Conservation (phyloP, 2,888 invertebrate species). For the Ochropacha duplaris region DNA sequence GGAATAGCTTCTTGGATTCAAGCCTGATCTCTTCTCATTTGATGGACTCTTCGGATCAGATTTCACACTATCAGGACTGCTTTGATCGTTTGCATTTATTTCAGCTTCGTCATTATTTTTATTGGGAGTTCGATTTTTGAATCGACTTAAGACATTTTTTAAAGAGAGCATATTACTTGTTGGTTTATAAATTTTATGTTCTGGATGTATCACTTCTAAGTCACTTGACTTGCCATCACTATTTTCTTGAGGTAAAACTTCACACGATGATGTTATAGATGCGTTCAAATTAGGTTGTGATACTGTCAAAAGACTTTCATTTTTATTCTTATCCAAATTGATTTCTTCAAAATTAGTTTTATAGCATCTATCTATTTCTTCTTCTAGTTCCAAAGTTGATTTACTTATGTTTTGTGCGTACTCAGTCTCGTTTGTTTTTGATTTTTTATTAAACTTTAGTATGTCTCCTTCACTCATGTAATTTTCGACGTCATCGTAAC, state of each 20-base stretch:
- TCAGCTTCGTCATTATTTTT: constrained; percentile 64
- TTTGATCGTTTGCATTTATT: constrained; percentile 72
- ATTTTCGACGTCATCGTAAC: constrained; percentile 86
- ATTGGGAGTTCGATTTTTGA: constrained; percentile 70
- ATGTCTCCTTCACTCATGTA: constrained; percentile 76
- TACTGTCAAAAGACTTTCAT: constrained; percentile 56
- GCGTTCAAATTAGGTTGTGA: constrained; percentile 75
- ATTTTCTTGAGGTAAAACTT: constrained; percentile 72
- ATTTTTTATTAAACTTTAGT: constrained; percentile 67
- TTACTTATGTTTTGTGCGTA: constrained; percentile 69
- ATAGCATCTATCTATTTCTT: constrained; percentile 78
- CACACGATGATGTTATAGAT: constrained; percentile 82
- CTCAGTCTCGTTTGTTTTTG: constrained; percentile 59
- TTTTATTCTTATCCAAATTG: constrained; percentile 63
- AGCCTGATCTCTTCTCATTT: constrained; percentile 65
- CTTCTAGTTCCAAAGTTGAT: constrained; percentile 76
- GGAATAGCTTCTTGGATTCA: constrained; percentile 75
- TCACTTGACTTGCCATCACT: constrained; percentile 69
- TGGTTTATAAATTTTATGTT: constrained; percentile 90
- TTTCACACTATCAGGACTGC: constrained; percentile 59
- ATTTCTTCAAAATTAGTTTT: constrained; percentile 74
- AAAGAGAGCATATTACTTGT: constrained; percentile 80
- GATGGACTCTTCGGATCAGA: constrained; percentile 68
- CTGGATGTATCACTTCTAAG: constrained; percentile 86
- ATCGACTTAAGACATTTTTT: constrained; percentile 82